Conservation (phyloP, 1,140 invertebrate species). For the Brachionus koreanus region DNA sequence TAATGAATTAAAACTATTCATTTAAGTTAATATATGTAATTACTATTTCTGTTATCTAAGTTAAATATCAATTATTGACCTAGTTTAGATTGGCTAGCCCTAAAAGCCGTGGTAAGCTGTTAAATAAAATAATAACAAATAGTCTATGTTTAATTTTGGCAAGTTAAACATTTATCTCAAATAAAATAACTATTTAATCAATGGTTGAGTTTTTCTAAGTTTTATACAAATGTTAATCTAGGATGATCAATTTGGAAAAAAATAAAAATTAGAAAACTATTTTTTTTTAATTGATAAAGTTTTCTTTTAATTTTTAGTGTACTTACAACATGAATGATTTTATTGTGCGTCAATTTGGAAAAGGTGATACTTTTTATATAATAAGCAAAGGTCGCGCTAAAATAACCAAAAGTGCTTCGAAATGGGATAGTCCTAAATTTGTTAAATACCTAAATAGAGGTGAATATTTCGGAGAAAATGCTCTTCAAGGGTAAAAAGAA, state of each 20-base stretch:
- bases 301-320: conserved; percentile 63
- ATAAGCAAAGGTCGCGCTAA: conserved; percentile 71
- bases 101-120: not conserved
- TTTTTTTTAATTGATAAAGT: too few species aligned
- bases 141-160: not conserved
- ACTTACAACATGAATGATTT: conserved; percentile 93
- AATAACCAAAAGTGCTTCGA: conserved; percentile 53
- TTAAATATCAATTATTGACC: not conserved
- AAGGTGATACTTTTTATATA: conserved; percentile 98
- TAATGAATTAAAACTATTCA: too few species aligned
- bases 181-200: not conserved
- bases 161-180: not conserved
- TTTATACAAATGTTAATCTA: not conserved
- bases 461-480: conserved; percentile 57
- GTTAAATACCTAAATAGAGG: conserved; percentile 52
- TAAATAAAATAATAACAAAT: not conserved
- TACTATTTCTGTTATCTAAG: too few species aligned
- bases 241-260: not conserved
- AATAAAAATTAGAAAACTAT: too few species aligned
- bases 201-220: not conserved
- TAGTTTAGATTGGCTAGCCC: not conserved
- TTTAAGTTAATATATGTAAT: too few species aligned
- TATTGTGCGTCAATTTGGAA: conserved; percentile 94
- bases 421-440: conserved; percentile 52
- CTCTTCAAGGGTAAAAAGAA: conserved; percentile 47